These are phyloP conservation scores for Limnephilus auricula DNA, from an alignment of 2,888 invertebrate genomes.

Conservation along the genomic window DNA sequence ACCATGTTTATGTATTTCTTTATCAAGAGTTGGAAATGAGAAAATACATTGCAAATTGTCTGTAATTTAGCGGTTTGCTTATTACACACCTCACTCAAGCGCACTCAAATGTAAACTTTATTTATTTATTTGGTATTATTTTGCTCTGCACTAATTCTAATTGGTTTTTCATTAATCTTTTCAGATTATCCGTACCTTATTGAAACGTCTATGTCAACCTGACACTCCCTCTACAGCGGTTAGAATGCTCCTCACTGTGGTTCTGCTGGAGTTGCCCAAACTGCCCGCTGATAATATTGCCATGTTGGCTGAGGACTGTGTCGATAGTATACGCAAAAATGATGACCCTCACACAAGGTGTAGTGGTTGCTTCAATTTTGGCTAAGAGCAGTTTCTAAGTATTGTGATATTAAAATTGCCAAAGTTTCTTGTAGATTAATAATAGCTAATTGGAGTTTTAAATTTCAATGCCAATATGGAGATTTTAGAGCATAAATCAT, in stretches of 20 bases:
- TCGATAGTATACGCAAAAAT: constrained; percentile 74
- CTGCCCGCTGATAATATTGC: constrained; percentile 71
- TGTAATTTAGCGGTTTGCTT: too few relatives aligned
- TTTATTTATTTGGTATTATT: background rate
- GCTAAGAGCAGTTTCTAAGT: background rate
- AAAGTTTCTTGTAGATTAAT: too few relatives aligned
- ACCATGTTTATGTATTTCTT: too few relatives aligned
- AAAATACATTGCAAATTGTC: too few relatives aligned
- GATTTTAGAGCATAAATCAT: too few relatives aligned
- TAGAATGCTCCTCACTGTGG: constrained; percentile 69
- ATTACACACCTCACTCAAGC: too few relatives aligned
- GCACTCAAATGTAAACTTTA: background rate
- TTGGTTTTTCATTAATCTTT: background rate
- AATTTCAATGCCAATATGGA: background rate
- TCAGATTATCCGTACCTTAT: constrained; percentile 52
- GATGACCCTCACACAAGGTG: constrained; percentile 69
- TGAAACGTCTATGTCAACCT: constrained; percentile 35
- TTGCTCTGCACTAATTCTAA: background rate
- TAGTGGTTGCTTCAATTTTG: background rate
- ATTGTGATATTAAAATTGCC: background rate
- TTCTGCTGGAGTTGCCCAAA: constrained; percentile 72
- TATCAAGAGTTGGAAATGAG: too few relatives aligned
- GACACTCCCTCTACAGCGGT: constrained; percentile 50
- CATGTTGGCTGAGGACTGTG: constrained; percentile 72
- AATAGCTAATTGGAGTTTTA: background rate